Evolutionary conservation across 2,797 vertebrate genomes (phyloP), one percentile per base, ranked within the genome.

Genomic region (Eospalax fontanierii): DNA sequence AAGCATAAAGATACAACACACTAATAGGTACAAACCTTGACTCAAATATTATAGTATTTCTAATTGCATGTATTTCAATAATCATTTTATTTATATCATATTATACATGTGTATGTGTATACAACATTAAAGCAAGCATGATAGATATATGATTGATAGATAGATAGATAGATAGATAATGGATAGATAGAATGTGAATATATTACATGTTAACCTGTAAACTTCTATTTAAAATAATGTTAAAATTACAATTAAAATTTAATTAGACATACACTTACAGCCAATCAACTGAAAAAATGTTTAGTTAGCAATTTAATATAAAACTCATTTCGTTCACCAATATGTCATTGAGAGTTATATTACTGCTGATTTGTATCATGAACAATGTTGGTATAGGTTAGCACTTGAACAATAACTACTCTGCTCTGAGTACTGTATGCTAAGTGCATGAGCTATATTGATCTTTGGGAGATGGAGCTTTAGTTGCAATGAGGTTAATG

Each of bases 141-240:
- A 87, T 30, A 59, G 30, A 40, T 4, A 54, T 35, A 26, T 2
- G 3, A 73, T 15, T 70, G 4, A 70, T 46, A 66, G 30, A n/a
- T 3, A 15, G 14, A 54, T 26, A 35, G 6, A 54, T 35, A 70
- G 4, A 38, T 4, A 54, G 35, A 26, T 3, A 2, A 61, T 15
- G 50, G 1, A 70, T n/a, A 54, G 2, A 70, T n/a, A 16, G 15
- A 54, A 9, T 35, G 54, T 1, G 38, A 1, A 43, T 10, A 30
- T 38, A 26, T 61, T 50, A 28, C 4, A 33, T 18, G 15, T 15
- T n/a, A 14, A 50, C 65, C 18, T 76, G 74, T 28, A 76, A 59
- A 70, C 61, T 95, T 74, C 63, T 87, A n/a, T 59, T 63, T 82
- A 38, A 95, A 83, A 71, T 87, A 70, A 83, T 83, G 26, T 46